Base-by-base conservation (phyloP, 2,888 invertebrate species). In the Leptogaster cylindrica region DNA sequence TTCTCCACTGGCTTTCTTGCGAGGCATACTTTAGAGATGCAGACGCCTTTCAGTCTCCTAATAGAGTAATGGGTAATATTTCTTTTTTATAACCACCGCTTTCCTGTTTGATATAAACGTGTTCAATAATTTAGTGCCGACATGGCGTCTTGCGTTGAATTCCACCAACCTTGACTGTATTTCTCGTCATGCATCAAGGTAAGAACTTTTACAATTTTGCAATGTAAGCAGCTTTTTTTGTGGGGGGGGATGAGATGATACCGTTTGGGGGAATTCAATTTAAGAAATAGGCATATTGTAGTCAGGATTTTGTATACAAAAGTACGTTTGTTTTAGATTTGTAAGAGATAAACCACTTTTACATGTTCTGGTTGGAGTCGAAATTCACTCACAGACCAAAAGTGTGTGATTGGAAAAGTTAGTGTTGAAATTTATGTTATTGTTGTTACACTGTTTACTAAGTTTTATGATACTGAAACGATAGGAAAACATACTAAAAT, bases 11-110 rank as follows among this genome's bases (percentile, higher is more conserved):
- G 25, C 25, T 46, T 20, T 23, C 25, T 10, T 25, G 20, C 5
- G 36, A 36, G 23, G 16, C 16, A 20, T 23, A 46, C 23, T 46
- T 20, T 46, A 25, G 23, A 23, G 25, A 27, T 25, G 44, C 18
- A 14, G 65, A 39, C 79, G 79, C 80, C 79, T 73, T 73, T 67
- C 72, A 77, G 79, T 80, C 79, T 79, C 76, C 74, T 76, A 74
- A 76, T 76, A 76, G 74, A 77, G 74, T 78, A 78, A 78, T 77
- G 77, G 75, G 75, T 78, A 77, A 79, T 79, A 79, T 78, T 77
- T 80, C 78, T 79, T 51, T 75, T 79, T 79, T 78, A 78, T 77
- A 78, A 77, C 77, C 74, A 69, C 70, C 72, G 70, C 71, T 73
- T 73, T 75, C 74, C 73, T 72, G 72, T 72, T 73, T 74, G 72